Evolutionary conservation across 92 coral and sea anemone genomes (phyloP).

Genomic region (Anthopleura xanthogrammica): DNA sequence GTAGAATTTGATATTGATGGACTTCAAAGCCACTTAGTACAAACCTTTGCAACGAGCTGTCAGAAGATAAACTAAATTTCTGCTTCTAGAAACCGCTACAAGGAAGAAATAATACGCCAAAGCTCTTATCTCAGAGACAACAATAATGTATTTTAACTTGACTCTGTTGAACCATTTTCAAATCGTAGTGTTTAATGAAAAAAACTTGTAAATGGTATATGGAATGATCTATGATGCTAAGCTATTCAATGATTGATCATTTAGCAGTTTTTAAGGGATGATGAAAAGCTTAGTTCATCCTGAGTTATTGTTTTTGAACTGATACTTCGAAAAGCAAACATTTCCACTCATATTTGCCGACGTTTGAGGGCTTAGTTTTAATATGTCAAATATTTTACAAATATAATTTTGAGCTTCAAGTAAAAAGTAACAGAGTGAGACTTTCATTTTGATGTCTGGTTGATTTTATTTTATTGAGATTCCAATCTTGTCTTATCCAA

Average conservation of each 20-base stretch:
- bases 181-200: not conserved
- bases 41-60: not conserved
- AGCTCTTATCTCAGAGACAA: not conserved
- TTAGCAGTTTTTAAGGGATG: not conserved
- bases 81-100: not conserved
- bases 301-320: not conserved
- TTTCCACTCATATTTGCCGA: not conserved
- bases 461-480: not conserved
- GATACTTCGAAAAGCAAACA: not conserved
- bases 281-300: not conserved
- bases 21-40: not conserved
- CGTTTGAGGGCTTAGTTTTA: not conserved
- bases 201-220: not conserved
- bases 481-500: not conserved
- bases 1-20: not conserved
- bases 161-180: not conserved
- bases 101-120: not conserved
- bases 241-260: slow-evolving; percentile 4
- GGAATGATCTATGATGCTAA: not conserved
- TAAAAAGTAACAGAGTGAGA: too few relatives aligned
- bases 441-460: not conserved
- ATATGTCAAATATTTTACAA: not conserved
- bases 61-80: not conserved
- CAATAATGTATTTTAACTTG: not conserved
- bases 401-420: not conserved